Evolutionary conservation across 37 sponge, comb jelly and placozoan genomes (phyloP), one percentile per base, ranked within the genome.

Genomic region (Spongia lamella): DNA sequence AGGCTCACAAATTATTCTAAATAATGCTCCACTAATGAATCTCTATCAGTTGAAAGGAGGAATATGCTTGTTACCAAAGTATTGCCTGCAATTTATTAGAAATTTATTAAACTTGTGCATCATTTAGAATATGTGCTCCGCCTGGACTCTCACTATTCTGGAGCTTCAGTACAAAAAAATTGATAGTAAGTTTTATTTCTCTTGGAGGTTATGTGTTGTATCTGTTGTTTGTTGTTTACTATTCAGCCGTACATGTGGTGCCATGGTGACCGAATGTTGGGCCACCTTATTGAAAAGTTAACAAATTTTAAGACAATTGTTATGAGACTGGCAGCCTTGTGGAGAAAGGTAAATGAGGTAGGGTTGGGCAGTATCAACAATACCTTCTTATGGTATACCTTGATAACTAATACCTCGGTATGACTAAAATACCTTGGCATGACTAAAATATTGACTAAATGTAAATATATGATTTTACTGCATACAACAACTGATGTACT

Each of bases 261-360:
- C 53, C 20, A 14, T 13, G 14, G 33, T 47, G 53, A 31, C 31
- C 29, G 15, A 16, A n/a, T 75, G 36, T 26, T 34, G 26, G 6
- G 64, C 15, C 62, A 24, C 31, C 9, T 43, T 13, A 2, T 64
- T 27, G 26, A 29, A 54, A 53, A 29, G 0, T 43, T 54, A 52
- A 37, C 43, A 24, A 53, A 52, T 39, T 81, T 72, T 55, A 72
- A 52, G 63, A 72, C 54, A 3, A 19, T 81, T 37, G 36, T 52
- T 14, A 52, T 72, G 26, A 39, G 63, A 25, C 53, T 72, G 56
- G 72, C 81, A 7, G 53, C 47, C 0, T 11, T 31, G 31, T 72
- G 72, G 81, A 72, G 55, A 62, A 81, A 81, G 56, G 81, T 81
- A 61, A 33, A 55, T 4, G 9, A 43, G 9, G n/a, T n/a, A n/a